Evolutionary conservation across 2,797 vertebrate species (phyloP), one percentile per base, ranked within the genome.

Genomic region (Galago senegalensis): DNA sequence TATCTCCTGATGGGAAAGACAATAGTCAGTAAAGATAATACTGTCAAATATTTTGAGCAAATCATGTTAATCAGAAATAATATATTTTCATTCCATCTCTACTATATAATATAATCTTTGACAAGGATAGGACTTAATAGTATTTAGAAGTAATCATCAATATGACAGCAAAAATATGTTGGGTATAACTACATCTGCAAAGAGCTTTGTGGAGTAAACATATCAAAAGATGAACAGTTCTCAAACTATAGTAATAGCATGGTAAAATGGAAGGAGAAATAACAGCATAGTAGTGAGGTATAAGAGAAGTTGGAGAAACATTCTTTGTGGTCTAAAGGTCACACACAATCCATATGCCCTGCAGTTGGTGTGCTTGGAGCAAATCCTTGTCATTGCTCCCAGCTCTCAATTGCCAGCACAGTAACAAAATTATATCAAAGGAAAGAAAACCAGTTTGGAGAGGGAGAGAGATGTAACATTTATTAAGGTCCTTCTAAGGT

Each of bases 141-240:
- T 88, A 56, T 65, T 58, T 88, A 72, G 72, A n/a, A 65, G 14
- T 84, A 34, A 79, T 73, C 37, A 27, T 82, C 73, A 80, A 49
- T 93, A 29, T 69, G 13, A 82, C 67, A 87, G 60, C 76, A 31
- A 72, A 84, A 83, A 65, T 72, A 72, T 65, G 14, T 37, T 65
- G 4, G 23, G 49, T 37, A 75, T 34, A 29, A 25, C 18, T 75
- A 60, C 18, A n/a, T 75, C 49, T 77, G 34, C 49, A 69, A 83
- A 61, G 49, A 73, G 5, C 9, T 88, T 16, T 60, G 27, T 49
- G 20, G 65, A 6, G 23, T 72, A 87, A 91, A 72, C 31, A n/a
- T 73, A 69, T 70, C 61, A 82, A 87, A 91, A 93, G 61, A 63
- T 77, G 14, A 87, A 72, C 3, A 11, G 16, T 83, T 96, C 25